Evolutionary conservation across 2,888 invertebrate species (phyloP).

Genomic region (Xestia sexstrigata): DNA sequence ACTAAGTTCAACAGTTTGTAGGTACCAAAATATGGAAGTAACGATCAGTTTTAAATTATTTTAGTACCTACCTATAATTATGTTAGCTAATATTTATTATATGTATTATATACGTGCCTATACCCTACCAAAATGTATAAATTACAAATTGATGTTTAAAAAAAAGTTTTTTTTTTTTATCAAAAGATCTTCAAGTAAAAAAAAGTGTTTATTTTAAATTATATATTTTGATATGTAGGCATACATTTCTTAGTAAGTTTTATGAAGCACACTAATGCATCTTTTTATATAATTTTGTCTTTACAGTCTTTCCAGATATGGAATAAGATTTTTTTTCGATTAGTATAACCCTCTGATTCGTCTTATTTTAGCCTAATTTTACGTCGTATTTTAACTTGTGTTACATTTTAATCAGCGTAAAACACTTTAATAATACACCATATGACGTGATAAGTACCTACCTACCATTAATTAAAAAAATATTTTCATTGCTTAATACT

Average conservation of each 20-base stretch:
- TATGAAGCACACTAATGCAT: background rate
- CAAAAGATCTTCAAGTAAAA: background rate
- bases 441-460: background rate
- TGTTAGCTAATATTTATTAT: background rate
- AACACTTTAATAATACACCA: background rate
- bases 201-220: background rate
- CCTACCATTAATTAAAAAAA: background rate
- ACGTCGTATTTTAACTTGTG: background rate
- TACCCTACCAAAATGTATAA: background rate
- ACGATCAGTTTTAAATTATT: constrained; percentile 5
- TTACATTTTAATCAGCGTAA: background rate
- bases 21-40: constrained; percentile 49
- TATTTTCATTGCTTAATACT: background rate
- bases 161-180: background rate
- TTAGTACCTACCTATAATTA: background rate
- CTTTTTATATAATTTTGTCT: background rate
- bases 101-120: background rate
- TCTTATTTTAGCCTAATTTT: background rate
- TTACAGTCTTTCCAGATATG: background rate
- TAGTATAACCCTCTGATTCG: background rate
- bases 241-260: background rate
- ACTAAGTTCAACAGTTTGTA: constrained; percentile 31
- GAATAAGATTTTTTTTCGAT: background rate
- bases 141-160: background rate
- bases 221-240: constrained; percentile 6